These are phyloP conservation scores for Corythornis cristatus DNA, from an alignment of 2,113 vertebrate species.

Conservation along the genomic window DNA sequence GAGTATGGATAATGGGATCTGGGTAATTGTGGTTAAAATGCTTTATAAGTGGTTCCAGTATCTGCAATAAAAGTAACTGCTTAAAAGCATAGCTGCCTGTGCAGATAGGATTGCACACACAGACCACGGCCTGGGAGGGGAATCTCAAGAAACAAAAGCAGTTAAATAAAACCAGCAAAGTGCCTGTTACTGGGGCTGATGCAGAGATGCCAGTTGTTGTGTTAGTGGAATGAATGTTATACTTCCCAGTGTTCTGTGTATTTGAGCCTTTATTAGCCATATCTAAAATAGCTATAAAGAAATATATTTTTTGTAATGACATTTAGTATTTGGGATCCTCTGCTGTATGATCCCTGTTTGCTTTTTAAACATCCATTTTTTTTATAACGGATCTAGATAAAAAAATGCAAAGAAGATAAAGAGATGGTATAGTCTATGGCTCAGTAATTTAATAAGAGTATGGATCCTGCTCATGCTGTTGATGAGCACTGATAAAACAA, in stretches of 20 bases:
- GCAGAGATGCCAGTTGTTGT: not conserved
- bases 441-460: not conserved
- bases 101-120: rapidly evolving
- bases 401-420: not conserved
- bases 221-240: not conserved
- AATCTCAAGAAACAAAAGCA: not conserved
- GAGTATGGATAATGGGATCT: not conserved
- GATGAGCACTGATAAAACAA: not conserved
- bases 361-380: not conserved
- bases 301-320: not conserved
- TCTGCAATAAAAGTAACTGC: not conserved
- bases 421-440: not conserved
- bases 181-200: not conserved
- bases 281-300: not conserved
- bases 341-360: not conserved
- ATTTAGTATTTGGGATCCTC: not conserved
- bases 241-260: not conserved
- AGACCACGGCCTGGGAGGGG: not conserved
- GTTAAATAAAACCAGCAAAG: not conserved
- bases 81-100: not conserved
- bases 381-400: not conserved
- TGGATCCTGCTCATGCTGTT: not conserved
- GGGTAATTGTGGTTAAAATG: not conserved
- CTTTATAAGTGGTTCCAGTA: not conserved
- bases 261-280: not conserved